Percentiles rank a stretch among this genome's conserved stretches.
Conservation (phyloP, 2,888 invertebrate genomes). For the Torymus texanus region DNA sequence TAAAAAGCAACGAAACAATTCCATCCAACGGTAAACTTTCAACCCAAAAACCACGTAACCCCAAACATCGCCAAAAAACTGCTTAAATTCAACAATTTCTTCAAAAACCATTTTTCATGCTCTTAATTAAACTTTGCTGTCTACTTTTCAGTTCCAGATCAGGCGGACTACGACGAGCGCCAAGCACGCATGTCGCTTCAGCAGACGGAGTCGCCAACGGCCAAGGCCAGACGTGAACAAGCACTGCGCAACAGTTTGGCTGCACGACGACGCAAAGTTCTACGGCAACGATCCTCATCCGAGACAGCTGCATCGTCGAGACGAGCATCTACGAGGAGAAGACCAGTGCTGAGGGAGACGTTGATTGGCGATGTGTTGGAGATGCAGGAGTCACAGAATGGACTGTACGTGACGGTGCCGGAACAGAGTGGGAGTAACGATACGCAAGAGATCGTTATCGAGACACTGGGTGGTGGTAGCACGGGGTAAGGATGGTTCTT, state of each 20-base stretch:
- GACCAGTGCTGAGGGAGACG: slow-evolving; percentile 14
- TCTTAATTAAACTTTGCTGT: too few relatives aligned
- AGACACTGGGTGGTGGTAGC: slow-evolving; percentile 31
- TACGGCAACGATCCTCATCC: slow-evolving; percentile 61
- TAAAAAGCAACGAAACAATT: too few relatives aligned
- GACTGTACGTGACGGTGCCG: slow-evolving; percentile 63
- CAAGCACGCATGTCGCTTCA: slow-evolving; percentile 63
- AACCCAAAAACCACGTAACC: not conserved
- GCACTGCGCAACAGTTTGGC: slow-evolving; percentile 76
- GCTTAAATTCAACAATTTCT: too few relatives aligned
- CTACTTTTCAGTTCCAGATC: slow-evolving; percentile 19
- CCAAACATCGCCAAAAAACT: not conserved
- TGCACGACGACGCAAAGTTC: slow-evolving; percentile 79
- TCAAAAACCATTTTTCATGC: too few relatives aligned
- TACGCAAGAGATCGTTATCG: slow-evolving; percentile 55
- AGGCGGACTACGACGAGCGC: slow-evolving; percentile 61
- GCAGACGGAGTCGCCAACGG: slow-evolving; percentile 65
- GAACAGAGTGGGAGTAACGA: slow-evolving; percentile 49
- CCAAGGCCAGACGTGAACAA: slow-evolving; percentile 69
- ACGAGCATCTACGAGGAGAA: not conserved
- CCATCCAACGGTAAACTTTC: not conserved
- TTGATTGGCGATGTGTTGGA: slow-evolving; percentile 62
- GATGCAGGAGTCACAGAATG: slow-evolving; percentile 67
- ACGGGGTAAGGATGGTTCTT: slow-evolving; percentile 29
- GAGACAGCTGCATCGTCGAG: not conserved